Conservation (phyloP, 2,113 vertebrate genomes). For the Corydoras sp. region DNA sequence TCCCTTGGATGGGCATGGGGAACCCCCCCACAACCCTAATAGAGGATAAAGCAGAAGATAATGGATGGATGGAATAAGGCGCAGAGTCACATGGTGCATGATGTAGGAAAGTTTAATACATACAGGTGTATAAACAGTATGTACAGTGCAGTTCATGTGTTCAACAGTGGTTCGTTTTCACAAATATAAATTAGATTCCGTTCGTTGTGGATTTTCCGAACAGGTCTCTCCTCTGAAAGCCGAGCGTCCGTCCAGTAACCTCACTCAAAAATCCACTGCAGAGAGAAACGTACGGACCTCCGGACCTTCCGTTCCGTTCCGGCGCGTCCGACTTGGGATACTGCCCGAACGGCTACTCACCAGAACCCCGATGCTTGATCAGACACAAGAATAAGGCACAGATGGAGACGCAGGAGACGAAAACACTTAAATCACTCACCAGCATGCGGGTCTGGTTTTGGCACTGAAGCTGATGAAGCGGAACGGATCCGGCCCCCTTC, state of each 20-base stretch:
- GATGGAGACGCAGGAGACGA: constrained; percentile 50
- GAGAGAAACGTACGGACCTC: not conserved
- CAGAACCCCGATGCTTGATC: constrained; percentile 41
- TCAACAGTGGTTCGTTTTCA: constrained; percentile 84
- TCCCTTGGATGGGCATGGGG: no score
- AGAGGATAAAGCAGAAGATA: no score
- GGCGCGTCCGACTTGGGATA: constrained; percentile 43
- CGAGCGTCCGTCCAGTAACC: no score
- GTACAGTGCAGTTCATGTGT: constrained; percentile 88
- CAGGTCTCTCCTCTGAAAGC: no score
- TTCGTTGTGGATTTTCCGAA: constrained; percentile 48
- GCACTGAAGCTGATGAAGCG: constrained; percentile 48
- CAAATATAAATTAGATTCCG: constrained; percentile 96
- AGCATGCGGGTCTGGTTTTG: constrained; percentile 47
- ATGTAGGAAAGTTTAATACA: constrained; percentile 99
- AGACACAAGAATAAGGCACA: constrained; percentile 68
- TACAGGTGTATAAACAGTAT: constrained; percentile 93
- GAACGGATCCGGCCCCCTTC: constrained; percentile 9
- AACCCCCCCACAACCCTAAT: no score
- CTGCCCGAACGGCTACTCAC: constrained; percentile 37
- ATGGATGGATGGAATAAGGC: no score
- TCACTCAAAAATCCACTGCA: not conserved
- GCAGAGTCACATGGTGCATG: constrained; percentile 73
- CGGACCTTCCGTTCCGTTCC: not conserved
- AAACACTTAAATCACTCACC: constrained; percentile 12